Conservation (phyloP, 2,888 invertebrate species). For the Pherbina coryleti region DNA sequence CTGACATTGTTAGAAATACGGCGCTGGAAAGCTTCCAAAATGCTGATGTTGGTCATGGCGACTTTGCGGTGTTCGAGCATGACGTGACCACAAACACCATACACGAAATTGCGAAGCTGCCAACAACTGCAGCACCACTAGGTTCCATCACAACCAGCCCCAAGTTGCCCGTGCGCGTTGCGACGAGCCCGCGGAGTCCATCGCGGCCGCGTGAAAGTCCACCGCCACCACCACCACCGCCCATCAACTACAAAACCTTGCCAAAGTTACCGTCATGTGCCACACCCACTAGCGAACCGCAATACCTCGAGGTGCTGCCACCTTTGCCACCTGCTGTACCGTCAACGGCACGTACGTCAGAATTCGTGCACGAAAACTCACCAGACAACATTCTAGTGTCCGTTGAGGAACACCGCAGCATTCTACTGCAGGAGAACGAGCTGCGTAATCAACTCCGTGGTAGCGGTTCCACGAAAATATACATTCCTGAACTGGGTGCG, state of each 20-base stretch:
- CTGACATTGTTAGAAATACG: slow-evolving; percentile 64
- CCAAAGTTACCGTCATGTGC: slow-evolving; percentile 55
- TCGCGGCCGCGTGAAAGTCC: slow-evolving; percentile 66
- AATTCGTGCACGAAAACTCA: slow-evolving; percentile 67
- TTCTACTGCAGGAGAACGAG: slow-evolving; percentile 67
- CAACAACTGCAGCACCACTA: slow-evolving; percentile 41
- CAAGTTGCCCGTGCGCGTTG: slow-evolving; percentile 57
- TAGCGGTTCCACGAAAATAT: slow-evolving; percentile 40
- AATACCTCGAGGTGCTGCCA: slow-evolving; percentile 65
- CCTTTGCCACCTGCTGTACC: slow-evolving; percentile 50
- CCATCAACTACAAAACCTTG: slow-evolving; percentile 64
- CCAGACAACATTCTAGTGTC: slow-evolving; percentile 67
- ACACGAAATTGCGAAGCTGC: slow-evolving; percentile 54
- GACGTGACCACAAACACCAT: slow-evolving; percentile 67
- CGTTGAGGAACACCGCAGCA: slow-evolving; percentile 66
- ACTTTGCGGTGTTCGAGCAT: slow-evolving; percentile 68
- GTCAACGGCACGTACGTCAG: slow-evolving; percentile 61
- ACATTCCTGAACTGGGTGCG: slow-evolving; percentile 53
- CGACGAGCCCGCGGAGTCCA: slow-evolving; percentile 47
- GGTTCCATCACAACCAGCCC: slow-evolving; percentile 31
- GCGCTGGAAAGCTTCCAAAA: slow-evolving; percentile 66
- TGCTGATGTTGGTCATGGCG: slow-evolving; percentile 67
- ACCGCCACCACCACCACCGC: slow-evolving; percentile 70
- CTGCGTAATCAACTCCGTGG: slow-evolving; percentile 64
- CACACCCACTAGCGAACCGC: slow-evolving; percentile 51